Evolutionary conservation across 2,113 vertebrate species (phyloP).

Genomic region (Erythrolamprus reginae): DNA sequence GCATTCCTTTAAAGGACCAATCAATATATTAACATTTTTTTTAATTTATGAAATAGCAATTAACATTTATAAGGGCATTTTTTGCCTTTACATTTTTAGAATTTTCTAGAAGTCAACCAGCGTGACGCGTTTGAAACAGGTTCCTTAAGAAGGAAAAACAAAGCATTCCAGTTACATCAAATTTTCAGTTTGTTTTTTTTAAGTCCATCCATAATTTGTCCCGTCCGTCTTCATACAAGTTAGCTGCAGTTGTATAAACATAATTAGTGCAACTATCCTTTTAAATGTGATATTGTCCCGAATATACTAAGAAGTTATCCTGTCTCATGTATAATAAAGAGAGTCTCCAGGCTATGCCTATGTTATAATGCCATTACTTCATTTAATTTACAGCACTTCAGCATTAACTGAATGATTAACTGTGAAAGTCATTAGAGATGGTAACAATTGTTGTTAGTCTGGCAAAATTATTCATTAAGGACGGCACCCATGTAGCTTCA

Average conservation of each 20-base stretch:
- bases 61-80: constrained; percentile 23
- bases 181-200: no score
- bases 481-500: background rate
- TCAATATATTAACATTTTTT: constrained; percentile 28
- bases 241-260: constrained; percentile 37
- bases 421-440: background rate
- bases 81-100: constrained; percentile 37
- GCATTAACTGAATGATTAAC: constrained; percentile 36
- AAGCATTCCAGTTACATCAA: constrained; percentile 30
- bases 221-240: constrained; percentile 47
- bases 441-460: background rate
- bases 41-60: constrained; percentile 35
- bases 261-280: background rate
- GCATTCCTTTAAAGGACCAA: constrained; percentile 41
- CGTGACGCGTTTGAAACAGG: constrained; percentile 24
- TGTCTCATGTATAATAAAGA: background rate
- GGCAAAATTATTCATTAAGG: background rate
- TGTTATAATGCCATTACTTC: background rate
- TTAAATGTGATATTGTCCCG: background rate
- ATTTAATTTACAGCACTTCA: background rate
- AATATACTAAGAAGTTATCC: background rate
- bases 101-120: constrained; percentile 27
- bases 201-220: constrained; percentile 35
- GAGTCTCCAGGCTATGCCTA: constrained; percentile 23
- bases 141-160: constrained; percentile 15